Evolutionary conservation across 2,888 invertebrate species (phyloP), one percentile per base, ranked within the genome.

Genomic region (Gastrophysa polygoni): DNA sequence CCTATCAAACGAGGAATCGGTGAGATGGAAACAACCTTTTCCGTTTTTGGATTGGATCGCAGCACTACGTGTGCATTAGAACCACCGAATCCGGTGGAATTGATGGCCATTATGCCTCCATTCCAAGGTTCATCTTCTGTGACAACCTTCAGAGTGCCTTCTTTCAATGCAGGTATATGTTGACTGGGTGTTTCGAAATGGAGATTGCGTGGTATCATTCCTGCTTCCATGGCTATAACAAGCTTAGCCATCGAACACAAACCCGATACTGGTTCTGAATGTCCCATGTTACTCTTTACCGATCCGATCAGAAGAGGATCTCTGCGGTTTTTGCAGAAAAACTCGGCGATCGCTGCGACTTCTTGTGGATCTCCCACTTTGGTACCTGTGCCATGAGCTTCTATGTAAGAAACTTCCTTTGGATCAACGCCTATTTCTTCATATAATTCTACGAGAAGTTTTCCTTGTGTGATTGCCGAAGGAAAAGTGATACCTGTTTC

Each of bases 311-410:
- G 78, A 1, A 91, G 81, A 1, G 89, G 86, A 38, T 38, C 11
- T 38, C 14, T 38, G 4, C 32, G 32, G 10, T 89, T 89, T 79
- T 90, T 88, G 83, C 96, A 96, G 83, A 96, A 96, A 62, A 95
- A 86, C 68, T 95, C 93, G 0, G 92, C 91, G 71, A 98, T 95
- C 0, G 96, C 92, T 80, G 96, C 96, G 3, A 96, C 90, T 84
- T 99, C 98, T 80, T 97, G 95, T 1, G 98, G 98, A 84, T 98
- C 98, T n/a, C 98, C 96, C 68, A 88, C 90, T 85, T 97, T 96
- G 8, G 98, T 99, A 62, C 98, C 98, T 16, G 98, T 98, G 57
- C 98, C 98, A 82, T 99, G 98, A 54, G 98, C 96, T 82, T 99
- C 98, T 1, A 99, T 91, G 81, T 98, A 99, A 3, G 83, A 85